These are phyloP conservation scores for Diabrotica undecimpunctata DNA, from an alignment of 1,140 invertebrate species.

Conservation along the genomic window DNA sequence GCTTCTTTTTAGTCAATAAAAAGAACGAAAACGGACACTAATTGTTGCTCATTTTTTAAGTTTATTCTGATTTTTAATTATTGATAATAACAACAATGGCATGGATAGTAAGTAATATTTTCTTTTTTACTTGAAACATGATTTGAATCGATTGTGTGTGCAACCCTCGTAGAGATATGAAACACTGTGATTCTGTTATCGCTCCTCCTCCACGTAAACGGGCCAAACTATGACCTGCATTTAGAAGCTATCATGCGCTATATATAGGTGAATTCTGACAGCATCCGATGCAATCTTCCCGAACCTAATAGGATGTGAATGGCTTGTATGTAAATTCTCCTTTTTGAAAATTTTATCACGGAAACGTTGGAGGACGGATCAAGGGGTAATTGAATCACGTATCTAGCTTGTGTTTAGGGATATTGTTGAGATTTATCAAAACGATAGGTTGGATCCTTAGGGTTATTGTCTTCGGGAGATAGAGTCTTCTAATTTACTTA, in stretches of 20 bases:
- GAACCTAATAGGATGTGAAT: slow-evolving; percentile 7
- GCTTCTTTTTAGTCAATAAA: no score
- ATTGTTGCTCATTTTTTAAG: no score
- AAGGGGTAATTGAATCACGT: slow-evolving; percentile 2
- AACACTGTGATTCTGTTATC: slow-evolving; percentile 16
- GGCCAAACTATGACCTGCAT: slow-evolving; percentile 19
- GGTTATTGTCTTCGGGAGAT: no score
- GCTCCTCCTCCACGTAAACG: slow-evolving; percentile 20
- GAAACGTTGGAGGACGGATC: neutral
- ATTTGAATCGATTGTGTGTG: neutral
- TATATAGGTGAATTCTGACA: slow-evolving; percentile 13
- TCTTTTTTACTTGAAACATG: no score
- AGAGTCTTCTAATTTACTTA: no score
- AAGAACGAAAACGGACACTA: no score
- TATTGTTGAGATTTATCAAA: neutral
- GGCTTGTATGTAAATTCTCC: slow-evolving; percentile 10
- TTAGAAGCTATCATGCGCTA: slow-evolving; percentile 4
- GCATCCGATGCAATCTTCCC: slow-evolving; percentile 10
- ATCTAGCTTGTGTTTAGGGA: neutral
- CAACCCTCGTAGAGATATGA: neutral
- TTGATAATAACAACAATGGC: no score
- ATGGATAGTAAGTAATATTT: no score
- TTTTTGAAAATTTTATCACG: neutral
- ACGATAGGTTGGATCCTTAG: neutral
- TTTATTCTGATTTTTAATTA: no score